Evolutionary conservation across 2,888 invertebrate genomes (phyloP), one percentile per base, ranked within the genome.

Genomic region (Xestobium rufovillosum): DNA sequence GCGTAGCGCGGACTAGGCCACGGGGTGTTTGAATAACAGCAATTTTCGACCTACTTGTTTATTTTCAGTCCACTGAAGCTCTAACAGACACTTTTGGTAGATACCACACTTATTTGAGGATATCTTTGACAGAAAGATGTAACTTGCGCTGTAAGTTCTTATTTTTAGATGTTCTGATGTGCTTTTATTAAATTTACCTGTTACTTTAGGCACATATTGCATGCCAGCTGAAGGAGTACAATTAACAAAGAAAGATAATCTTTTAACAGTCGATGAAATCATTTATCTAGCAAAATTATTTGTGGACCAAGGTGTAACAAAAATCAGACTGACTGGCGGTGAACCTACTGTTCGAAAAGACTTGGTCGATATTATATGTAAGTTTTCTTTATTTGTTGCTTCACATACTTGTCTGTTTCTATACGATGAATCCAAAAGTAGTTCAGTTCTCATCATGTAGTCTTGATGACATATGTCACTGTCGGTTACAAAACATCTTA

Each of bases 171-270:
- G n/a, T n/a, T n/a, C n/a, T n/a, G 11, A 32, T 31, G 32, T 17
- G 14, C 13, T 28, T 28, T 15, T n/a, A 8, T 41, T 16, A 31
- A 12, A 13, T 15, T 27, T 2, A 36, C 19, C 34, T 38, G 11
- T 15, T 34, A 34, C 54, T 56, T 26, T 56, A 94, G 94, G 94
- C 68, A 78, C 83, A 51, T 97, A 98, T 67, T 98, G 98, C 66
- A 99, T 99, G 98, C 98, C 98, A 4, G 85, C 82, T 26, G 91
- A 91, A 59, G 98, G 98, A 28, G 89, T 95, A 36, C 68, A 78
- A 36, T 69, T 98, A 45, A 83, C 90, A 30, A 75, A 83, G 37
- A 83, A 82, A 49, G 61, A 73, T 4, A 70, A 81, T 44, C 70
- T 98, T 43, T 70, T 97, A 36, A 78, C 80, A 12, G 80, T 80